phyloP scores from a whole-genome alignment of 2,888 invertebrate species.

The Lochmaea crataegi region DNA sequence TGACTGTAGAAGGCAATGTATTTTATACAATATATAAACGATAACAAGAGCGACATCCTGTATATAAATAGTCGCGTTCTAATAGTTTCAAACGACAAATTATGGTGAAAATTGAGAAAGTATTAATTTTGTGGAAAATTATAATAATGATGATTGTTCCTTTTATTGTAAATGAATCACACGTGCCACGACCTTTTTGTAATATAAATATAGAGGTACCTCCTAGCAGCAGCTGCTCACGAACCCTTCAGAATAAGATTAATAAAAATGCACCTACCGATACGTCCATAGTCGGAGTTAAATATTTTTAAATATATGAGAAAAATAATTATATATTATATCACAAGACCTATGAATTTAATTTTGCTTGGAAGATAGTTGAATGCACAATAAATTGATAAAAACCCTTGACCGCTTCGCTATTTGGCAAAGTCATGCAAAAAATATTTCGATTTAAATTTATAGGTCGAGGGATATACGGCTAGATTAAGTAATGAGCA shows the following conservation, averaged over 20 bases:
- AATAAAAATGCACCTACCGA: slow-evolving; percentile 22
- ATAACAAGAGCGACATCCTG: too few relatives aligned
- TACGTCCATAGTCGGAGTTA: slow-evolving; percentile 5
- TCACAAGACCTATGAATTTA: too few relatives aligned
- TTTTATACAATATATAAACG: too few relatives aligned
- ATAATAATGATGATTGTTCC: slow-evolving; percentile 20
- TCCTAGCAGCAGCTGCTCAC: slow-evolving; percentile 25
- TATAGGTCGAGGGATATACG: too few relatives aligned
- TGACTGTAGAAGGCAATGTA: too few relatives aligned
- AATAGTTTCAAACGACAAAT: not conserved
- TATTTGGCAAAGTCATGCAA: too few relatives aligned
- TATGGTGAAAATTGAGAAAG: not conserved
- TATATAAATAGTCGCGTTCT: not conserved
- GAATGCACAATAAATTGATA: too few relatives aligned
- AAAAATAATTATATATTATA: too few relatives aligned
- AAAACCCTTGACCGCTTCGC: too few relatives aligned
- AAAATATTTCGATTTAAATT: too few relatives aligned
- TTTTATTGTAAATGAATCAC: slow-evolving; percentile 19
- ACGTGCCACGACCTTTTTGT: slow-evolving; percentile 23
- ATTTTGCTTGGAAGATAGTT: too few relatives aligned
- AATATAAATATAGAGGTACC: slow-evolving; percentile 4
- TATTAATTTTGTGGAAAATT: slow-evolving; percentile 5
- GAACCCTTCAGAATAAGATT: slow-evolving; percentile 29
- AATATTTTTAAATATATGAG: not conserved
- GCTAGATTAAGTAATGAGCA: too few relatives aligned